Conservation (phyloP, 2,113 vertebrate genomes). For the Oostethus manadensis region DNA sequence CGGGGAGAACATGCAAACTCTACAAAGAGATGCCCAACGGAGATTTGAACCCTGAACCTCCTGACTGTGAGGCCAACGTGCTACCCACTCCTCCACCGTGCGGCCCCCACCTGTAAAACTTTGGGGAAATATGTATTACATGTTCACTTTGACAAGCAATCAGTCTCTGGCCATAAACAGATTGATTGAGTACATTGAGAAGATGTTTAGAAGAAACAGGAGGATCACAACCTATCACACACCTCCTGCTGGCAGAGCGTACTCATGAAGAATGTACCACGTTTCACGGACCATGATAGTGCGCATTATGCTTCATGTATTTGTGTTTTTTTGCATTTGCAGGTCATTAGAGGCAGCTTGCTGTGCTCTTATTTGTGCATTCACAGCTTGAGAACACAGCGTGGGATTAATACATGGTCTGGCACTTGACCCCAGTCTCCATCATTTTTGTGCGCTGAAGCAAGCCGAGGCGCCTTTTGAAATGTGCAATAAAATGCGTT, state of each 20-base stretch:
- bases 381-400: constrained; percentile 68
- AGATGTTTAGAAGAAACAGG: constrained; percentile 44
- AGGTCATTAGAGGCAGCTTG: constrained; percentile 67
- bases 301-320: neutral
- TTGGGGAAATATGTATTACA: no score
- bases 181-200: constrained; percentile 58
- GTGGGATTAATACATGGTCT: constrained; percentile 62
- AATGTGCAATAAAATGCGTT: no score
- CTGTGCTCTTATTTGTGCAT: constrained; percentile 70
- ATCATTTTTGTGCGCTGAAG: neutral
- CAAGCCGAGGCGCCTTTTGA: neutral
- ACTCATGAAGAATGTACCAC: constrained; percentile 63
- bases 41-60: no score
- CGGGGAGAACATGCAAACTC: no score
- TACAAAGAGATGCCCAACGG: no score
- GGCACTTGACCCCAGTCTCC: constrained; percentile 61
- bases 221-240: constrained; percentile 53
- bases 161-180: constrained; percentile 21
- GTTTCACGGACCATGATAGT: constrained; percentile 3
- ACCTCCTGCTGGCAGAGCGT: constrained; percentile 54
- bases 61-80: no score
- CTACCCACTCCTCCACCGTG: no score
- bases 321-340: constrained; percentile 23
- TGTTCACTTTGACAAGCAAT: no score
- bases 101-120: no score